Base-by-base conservation (phyloP, 2,797 vertebrate genomes). In the Melanotaenia boesemani region DNA sequence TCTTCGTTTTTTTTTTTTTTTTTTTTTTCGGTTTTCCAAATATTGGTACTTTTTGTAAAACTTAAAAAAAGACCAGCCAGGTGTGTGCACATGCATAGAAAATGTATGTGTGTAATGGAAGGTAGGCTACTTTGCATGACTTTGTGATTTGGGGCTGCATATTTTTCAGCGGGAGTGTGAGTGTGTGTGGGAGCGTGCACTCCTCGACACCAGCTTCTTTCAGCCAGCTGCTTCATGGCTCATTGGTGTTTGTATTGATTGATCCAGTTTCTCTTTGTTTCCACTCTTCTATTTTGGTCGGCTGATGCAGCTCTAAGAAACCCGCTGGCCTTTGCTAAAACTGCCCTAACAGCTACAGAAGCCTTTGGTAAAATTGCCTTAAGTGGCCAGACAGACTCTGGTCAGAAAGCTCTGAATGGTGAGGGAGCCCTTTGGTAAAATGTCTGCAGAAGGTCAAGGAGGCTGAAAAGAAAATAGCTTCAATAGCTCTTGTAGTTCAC, bases 171-270 rank as follows among this genome's bases (percentile, higher is more conserved):
- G 15, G 63, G 13, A 39, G 28, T n/a, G 32, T 34, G 73, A 52
- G 26, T 76, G 80, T 64, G 63, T 63, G 70, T 56, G 60, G 70
- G 41, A 67, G 81, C 67, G 77, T 39, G 57, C 13, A n/a, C 58
- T 63, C 58, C 60, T 79, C 34, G 65, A 39, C 67, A 48, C 36
- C 50, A 63, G 82, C 74, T 76, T 79, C 81, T 88, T 79, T 91
- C 82, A 89, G 76, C 80, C 69, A 68, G 86, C 86, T 88, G 88
- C 91, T 93, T 94, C 92, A 93, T 93, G 94, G 88, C 91, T 93
- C 91, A 92, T 92, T 94, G 93, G 88, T 89, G 90, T 87, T 78
- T 67, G 77, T 94, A 95, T 95, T 90, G 94, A 95, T 94, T 89
- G 91, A 86, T 89, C 92, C 87, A 83, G 79, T 91, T 93, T 91